Evolutionary conservation across 2,113 vertebrate species (phyloP).

Genomic region (Alligator sinensis): DNA sequence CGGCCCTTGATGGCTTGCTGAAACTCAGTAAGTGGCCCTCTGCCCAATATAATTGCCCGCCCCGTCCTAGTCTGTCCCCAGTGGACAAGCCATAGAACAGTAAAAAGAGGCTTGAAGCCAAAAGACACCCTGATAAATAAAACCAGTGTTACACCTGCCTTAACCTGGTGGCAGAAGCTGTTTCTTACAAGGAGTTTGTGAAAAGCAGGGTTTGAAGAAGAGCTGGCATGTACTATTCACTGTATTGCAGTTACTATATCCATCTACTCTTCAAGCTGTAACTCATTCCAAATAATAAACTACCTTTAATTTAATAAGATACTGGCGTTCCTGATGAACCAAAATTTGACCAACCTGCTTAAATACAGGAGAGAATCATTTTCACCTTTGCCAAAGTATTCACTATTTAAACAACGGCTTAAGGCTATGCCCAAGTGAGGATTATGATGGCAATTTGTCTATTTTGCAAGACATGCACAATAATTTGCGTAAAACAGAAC

Average conservation of each 20-base stretch:
- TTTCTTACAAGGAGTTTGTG: no score
- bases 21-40: no score
- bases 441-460: background rate
- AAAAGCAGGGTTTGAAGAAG: no score
- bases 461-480: background rate
- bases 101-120: no score
- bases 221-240: background rate
- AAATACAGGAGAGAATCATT: background rate
- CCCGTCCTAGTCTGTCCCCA: no score
- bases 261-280: background rate
- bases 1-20: no score
- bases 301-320: background rate
- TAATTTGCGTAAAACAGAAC: no score
- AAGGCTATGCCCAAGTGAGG: background rate
- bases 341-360: background rate
- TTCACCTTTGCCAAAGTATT: background rate
- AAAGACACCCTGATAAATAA: no score
- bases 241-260: background rate
- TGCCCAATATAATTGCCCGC: no score
- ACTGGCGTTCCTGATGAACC: background rate
- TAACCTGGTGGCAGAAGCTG: no score
- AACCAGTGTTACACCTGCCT: no score
- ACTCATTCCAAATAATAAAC: background rate
- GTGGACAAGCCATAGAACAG: no score
- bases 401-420: background rate